A percentile compares a stretch with the other conserved stretches of the same genome.
These are phyloP conservation scores for Drosophila leonis DNA, from an alignment of 2,888 invertebrate genomes.

Conservation along the genomic window DNA sequence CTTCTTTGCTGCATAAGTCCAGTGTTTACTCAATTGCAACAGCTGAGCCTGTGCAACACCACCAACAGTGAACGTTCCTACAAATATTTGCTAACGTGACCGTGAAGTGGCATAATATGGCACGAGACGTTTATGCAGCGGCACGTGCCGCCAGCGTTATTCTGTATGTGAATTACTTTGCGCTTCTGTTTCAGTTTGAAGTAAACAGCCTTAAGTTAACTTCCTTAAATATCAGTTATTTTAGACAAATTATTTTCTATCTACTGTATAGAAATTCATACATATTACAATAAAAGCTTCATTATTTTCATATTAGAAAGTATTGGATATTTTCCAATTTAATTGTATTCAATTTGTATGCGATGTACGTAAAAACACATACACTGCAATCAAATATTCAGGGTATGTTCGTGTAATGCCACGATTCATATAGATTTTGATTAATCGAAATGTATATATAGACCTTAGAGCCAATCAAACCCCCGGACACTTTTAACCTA, in stretches of 20 bases:
- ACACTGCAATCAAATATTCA: background rate
- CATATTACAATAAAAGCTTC: background rate
- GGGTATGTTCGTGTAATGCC: background rate
- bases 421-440: background rate
- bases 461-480: background rate
- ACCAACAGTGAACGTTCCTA: constrained; percentile 35
- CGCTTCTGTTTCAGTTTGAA: too few relatives aligned
- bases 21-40: constrained; percentile 45
- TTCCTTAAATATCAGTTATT: background rate
- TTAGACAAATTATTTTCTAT: background rate
- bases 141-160: constrained; percentile 52
- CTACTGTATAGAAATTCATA: background rate
- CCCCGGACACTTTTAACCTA: background rate
- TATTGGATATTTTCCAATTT: background rate
- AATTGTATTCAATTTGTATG: constrained; percentile 5
- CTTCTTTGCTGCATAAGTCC: constrained; percentile 17
- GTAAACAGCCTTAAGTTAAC: background rate
- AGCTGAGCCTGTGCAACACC: constrained; percentile 6
- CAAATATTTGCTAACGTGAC: constrained; percentile 66
- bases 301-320: background rate
- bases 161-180: constrained; percentile 4
- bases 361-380: background rate
- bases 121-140: constrained; percentile 54
- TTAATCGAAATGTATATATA: background rate
- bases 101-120: constrained; percentile 70